Evolutionary conservation across 2,888 invertebrate species (phyloP), one percentile per base, ranked within the genome.

Genomic region (Alloplasta piceator): DNA sequence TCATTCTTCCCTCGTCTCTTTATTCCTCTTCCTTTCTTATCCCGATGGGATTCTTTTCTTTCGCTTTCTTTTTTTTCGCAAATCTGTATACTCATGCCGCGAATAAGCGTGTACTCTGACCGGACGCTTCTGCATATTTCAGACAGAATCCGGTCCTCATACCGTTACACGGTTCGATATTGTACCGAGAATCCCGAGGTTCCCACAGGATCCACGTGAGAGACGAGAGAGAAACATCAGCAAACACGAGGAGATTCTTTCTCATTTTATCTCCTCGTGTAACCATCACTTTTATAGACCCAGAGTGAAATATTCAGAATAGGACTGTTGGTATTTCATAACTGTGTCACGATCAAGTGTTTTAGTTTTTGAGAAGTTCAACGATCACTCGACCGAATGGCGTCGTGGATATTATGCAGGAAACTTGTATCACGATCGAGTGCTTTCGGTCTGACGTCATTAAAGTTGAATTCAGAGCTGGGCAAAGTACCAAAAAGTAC

Each of bases 51-150:
- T 26, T 26, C 3, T 26, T 26, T 26, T 26, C 26, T 26, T 26
- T 26, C 26, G 26, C 26, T 26, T 26, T 26, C 26, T 26, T 26
- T 26, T 26, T 26, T 26, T 26, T 36, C 50, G 70, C 66, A 26
- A 26, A 3, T 26, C 26, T 26, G 3, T 26, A 63, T 60, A 75
- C 16, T 67, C 70, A 81, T n/a, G n/a, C 66, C 77, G 46, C 71
- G 63, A 58, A 82, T 74, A 68, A 75, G 39, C 71, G 48, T 76
- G 80, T 73, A 77, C 74, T 73, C 70, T 56, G 72, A 77, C 82
- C 80, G 76, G 72, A 80, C 80, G 82, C 56, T 82, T 80, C 76
- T 80, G 80, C 82, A 82, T 82, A 82, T 82, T 82, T 82, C 82
- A 82, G 82, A 56, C 70, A 82, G 76, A 82, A 82, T 82, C 76